Evolutionary conservation across 2,888 invertebrate genomes (phyloP), one percentile per base, ranked within the genome.

Genomic region (Gnatocerus cornutus): DNA sequence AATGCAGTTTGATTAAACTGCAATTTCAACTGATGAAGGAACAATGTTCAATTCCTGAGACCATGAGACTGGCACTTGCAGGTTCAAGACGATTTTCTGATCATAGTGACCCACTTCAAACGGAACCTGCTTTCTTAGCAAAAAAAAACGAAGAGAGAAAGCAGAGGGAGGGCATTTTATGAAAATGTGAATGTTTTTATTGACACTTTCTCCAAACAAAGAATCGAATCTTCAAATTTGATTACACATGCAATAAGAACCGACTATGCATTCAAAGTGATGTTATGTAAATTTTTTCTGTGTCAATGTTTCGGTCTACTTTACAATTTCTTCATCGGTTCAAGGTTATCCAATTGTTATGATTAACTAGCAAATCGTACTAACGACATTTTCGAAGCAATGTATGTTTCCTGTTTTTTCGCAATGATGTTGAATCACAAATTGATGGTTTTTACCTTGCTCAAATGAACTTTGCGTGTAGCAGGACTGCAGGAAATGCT

Each of bases 341-440:
- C 65, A 65, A 65, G 65, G 65, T 56, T 64, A 53, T 30, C 8
- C 29, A 64, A 53, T 33, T 62, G 14, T 62, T 50, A n/a, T 62
- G 50, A 50, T 52, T 62, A 45, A 9, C 8, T 30, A 46, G 13
- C 55, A 39, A 48, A 21, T 4, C 7, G n/a, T 21, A 21, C 37
- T n/a, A 30, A 4, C 30, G 37, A 37, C 8, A 37, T 37, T 37
- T 37, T 37, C 6, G 37, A n/a, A 37, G 6, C 37, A n/a, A 2
- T n/a, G 37, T 37, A 37, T n/a, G 6, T 37, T 37, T 37, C 37
- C 37, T 3, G 45, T 10, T 13, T 14, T 12, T 45, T 45, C 10
- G 21, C 21, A 21, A 21, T 21, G 21, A 3, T 21, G 21, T n/a
- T n/a, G 21, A 21, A 21, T 3, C 21, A 21, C 21, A 12, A 14